Base-by-base conservation (phyloP, 2,888 invertebrate species). In the Gymnosoma rotundatum region DNA sequence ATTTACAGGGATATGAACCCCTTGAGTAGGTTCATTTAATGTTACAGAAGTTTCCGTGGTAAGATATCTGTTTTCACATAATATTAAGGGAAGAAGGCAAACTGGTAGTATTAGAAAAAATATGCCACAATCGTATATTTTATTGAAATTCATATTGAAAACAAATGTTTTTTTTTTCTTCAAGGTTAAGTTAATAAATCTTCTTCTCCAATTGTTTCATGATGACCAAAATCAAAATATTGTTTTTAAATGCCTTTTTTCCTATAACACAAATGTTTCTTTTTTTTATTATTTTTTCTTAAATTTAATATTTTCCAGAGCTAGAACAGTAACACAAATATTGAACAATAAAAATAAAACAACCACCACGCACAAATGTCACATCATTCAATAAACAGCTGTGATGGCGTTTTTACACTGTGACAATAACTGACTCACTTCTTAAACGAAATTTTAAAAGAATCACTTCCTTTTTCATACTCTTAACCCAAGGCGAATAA, bases 361-460 rank as follows among this genome's bases (percentile, higher is more conserved):
- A 66, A 78, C 64, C 76, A 50, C 58, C 64, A 36, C 20, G 8
- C 0, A n/a, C n/a, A 70, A 58, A 32, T 54, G 66, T 66, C 75
- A 78, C 74, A 61, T 67, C 10, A 18, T 74, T 61, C 21, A 9
- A 74, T 60, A 70, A 83, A 16, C 83, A 83, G 83, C 78, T 83
- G 83, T 18, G 1, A n/a, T 2, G 76, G 8, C 83, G 83, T 61
- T 48, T 73, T 60, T 83, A 83, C 82, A 76, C 32, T 20, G n/a
- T 18, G 20, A 5, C 16, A 38, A n/a, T 54, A 25, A 42, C 4
- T 42, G 7, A 32, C 0, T 32, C 32, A 32, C 7, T 32, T 42
- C 4, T 42, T 8, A 12, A 42, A 1, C 42, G 42, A 12, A 42
- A 12, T 42, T 42, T 42, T 42, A 12, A 42, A 42, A 12, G 42